Percentiles rank a stretch among this genome's conserved stretches.
phyloP scores from a whole-genome alignment of 2,888 invertebrate species.

The Himalopsyche tibetana region DNA sequence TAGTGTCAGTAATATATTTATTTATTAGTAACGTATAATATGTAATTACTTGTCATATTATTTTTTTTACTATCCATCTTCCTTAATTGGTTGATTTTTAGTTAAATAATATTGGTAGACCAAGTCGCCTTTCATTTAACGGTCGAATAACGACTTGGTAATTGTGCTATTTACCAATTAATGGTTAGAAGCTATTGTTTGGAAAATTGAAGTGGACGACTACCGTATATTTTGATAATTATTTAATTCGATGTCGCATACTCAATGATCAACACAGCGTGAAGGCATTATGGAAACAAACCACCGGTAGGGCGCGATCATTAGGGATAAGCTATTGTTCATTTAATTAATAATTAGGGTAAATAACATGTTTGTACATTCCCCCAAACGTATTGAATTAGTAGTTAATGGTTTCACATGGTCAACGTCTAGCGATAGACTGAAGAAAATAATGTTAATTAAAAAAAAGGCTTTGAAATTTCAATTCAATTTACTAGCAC shows the following conservation, averaged over 20 bases:
- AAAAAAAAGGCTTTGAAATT: no score
- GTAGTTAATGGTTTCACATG: no score
- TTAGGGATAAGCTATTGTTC: neutral
- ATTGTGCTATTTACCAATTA: neutral
- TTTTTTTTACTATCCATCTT: neutral
- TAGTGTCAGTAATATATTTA: no score
- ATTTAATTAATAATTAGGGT: slow-evolving; percentile 24
- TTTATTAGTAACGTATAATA: no score
- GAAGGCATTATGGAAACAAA: slow-evolving; percentile 12
- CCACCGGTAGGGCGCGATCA: neutral
- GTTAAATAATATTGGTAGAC: neutral
- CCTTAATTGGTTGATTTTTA: neutral
- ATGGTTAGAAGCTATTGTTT: neutral
- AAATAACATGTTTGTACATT: neutral
- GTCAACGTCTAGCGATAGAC: no score
- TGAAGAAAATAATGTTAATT: no score
- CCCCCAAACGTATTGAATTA: neutral
- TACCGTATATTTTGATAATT: neutral
- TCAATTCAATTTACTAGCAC: no score
- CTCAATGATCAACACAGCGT: slow-evolving; percentile 17
- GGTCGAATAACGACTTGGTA: neutral
- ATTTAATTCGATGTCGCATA: neutral
- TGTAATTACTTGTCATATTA: no score
- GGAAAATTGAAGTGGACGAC: neutral
- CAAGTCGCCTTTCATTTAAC: neutral